Base-by-base conservation (phyloP, 2,888 invertebrate genomes). In the Matsumyia berberina region DNA sequence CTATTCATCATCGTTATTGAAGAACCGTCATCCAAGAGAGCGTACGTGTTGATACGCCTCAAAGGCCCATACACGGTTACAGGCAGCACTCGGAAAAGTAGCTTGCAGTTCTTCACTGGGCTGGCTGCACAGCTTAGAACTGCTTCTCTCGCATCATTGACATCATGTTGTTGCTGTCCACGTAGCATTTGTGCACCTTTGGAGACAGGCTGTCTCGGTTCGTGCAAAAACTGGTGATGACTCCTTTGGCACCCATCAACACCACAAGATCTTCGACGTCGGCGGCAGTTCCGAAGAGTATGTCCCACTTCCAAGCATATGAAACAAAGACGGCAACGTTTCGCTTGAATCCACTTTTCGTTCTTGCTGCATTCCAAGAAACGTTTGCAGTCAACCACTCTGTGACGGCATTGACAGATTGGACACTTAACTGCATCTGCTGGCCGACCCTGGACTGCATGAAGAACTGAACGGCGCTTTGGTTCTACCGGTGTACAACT, bases 1-100 rank as follows among this genome's bases (percentile, higher is more conserved):
- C 37, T 46, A 17, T 86, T 69, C 24, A 80, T 83, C 73, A 82
- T 74, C 5, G 74, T 79, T 8, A 81, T 39, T n/a, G 78, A 86
- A 12, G 81, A 86, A 35, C 81, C 86, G 53, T 86, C 86, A 37
- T 81, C 78, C 44, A 86, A 12, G 4, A 86, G 53, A 8, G 81
- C 81, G 35, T 66, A 33, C 4, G 7, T 33, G 33, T 33, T 31
- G 7, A 77, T 37, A 19, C 49, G 17, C 33, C 67, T 81, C 4
- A 33, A 33, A 1, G 33, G 33, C 7, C 46, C 46, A n/a, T 46
- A 46, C 9, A 46, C 15, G 7, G 46, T 46, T n/a, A 46, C 19
- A 9, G 46, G 19, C 46, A 46, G 46, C 17, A 46, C 46, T 46
- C 46, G 46, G 46, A 46, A 46, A 9, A 46, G 19, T 46, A 46